These are phyloP conservation scores for Drepanosiphum platanoidis DNA, from an alignment of 2,888 invertebrate species.

Conservation along the genomic window DNA sequence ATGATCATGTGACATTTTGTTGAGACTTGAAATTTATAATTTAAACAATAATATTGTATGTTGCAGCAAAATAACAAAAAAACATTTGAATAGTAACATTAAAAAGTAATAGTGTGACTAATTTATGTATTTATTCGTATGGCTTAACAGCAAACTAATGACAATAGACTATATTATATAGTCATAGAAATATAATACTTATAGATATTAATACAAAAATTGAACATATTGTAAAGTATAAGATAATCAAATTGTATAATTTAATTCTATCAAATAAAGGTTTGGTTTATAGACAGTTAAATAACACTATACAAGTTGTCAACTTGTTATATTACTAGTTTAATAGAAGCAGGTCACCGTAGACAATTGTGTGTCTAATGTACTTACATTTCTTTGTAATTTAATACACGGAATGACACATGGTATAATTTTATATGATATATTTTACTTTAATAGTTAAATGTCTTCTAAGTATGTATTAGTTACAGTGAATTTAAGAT, in stretches of 20 bases:
- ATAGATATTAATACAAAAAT: neutral
- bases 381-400: slow-evolving; percentile 22
- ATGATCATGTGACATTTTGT: no score
- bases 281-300: no score
- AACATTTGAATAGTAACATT: neutral
- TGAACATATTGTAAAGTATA: neutral
- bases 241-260: neutral
- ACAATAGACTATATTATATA: neutral
- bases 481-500: no score
- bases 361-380: neutral
- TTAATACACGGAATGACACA: neutral
- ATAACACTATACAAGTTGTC: neutral
- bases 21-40: no score
- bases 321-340: slow-evolving; percentile 6
- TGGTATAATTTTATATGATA: no score
- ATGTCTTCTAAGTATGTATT: no score
- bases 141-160: no score
- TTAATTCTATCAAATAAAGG: no score
- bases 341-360: slow-evolving; percentile 11
- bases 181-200: neutral
- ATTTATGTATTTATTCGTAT: neutral
- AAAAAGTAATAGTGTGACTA: neutral
- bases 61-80: neutral
- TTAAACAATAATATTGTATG: no score
- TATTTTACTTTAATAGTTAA: no score